A percentile compares a stretch with the other conserved stretches of the same genome.
Conservation (phyloP, 2,113 vertebrate species). For the Strix aluco region DNA sequence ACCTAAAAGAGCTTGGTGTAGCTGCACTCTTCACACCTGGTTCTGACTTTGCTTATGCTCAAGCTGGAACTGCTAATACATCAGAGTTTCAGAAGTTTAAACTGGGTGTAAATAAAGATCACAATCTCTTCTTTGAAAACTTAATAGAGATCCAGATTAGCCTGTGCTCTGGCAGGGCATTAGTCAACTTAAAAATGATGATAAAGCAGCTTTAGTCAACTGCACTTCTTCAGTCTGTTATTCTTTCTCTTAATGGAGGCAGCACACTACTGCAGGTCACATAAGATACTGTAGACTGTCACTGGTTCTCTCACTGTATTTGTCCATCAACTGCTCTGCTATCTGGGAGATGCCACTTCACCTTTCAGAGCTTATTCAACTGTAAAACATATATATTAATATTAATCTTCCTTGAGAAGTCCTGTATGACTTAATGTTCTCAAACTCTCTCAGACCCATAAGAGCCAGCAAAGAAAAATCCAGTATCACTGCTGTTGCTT, state of each 20-base stretch:
- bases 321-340: background rate
- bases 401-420: background rate
- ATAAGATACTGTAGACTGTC: background rate
- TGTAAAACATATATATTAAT: background rate
- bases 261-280: background rate
- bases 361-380: background rate
- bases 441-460: background rate
- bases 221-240: background rate
- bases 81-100: background rate
- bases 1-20: background rate
- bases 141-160: background rate
- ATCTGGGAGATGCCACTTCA: background rate
- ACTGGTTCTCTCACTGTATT: background rate
- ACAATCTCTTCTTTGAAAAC: background rate
- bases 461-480: background rate
- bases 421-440: background rate
- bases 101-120: background rate
- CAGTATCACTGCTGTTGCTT: background rate
- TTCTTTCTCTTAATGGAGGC: background rate
- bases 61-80: background rate
- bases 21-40: background rate
- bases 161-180: background rate
- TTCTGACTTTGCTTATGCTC: background rate
- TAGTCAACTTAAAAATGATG: background rate
- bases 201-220: background rate